Evolutionary conservation across 92 coral and sea anemone genomes (phyloP), one percentile per base, ranked within the genome.

Genomic region (Muricea muricata): DNA sequence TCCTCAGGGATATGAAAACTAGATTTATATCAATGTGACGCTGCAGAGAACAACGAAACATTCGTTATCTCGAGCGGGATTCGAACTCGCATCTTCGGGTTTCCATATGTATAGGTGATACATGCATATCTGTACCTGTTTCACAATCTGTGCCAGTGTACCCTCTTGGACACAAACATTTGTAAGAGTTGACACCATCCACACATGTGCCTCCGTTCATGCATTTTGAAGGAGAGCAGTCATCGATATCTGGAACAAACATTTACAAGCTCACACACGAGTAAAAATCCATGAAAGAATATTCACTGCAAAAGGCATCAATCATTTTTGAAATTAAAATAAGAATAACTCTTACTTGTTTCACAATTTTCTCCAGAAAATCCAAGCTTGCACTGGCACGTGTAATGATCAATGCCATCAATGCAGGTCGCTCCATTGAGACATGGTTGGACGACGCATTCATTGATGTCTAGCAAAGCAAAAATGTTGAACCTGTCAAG

Each of bases 381-480:
- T 56, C 83, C 83, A 13, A 23, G 54, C 6, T n/a, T 65, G 35
- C 83, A 78, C n/a, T 78, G 33, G 71, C 83, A 78, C 18, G 54
- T 56, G 42, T 78, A 78, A 8, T 56, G 39, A 78, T 78, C 39
- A 15, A 32, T 24, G 25, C 71, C 83, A 57, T 78, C 55, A 35
- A 78, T 56, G 21, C 83, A 78, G 41, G 83, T 78, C 8, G 83
- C 83, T 26, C 83, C 83, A 39, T 78, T 78, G 18, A 56, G 71
- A 78, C 83, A 78, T 28, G 83, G 83, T 20, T 78, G 39, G 8
- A 78, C 58, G 13, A 72, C 83, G 23, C 83, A 78, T 23, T 78
- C 83, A 25, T 78, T 65, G 33, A 78, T 57, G 34, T 78, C 83
- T 78, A 56, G 42, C 28, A 52, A 50, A 76, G 45, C 17, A n/a